phyloP scores from a whole-genome alignment of 2,797 vertebrate species.

The Takifugu rubripes region DNA sequence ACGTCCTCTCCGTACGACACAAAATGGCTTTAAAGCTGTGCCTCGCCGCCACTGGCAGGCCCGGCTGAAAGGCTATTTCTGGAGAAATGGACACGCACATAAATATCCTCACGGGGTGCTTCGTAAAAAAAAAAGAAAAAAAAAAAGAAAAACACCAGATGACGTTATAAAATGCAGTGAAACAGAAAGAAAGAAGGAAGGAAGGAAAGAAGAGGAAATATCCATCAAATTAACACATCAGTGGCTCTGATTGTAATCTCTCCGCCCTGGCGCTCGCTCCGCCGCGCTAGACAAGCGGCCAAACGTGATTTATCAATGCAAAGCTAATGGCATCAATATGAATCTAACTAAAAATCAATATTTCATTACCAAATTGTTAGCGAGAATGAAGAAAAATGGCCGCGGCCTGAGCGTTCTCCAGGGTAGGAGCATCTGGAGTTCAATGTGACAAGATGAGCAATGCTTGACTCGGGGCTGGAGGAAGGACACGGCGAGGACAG shows the following conservation, averaged over 20 bases:
- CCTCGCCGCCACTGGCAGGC: conserved; percentile 62
- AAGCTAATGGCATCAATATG: conserved; percentile 99
- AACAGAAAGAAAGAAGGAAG: conserved; percentile 83
- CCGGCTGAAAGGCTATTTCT: conserved; percentile 70
- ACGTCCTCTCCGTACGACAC: conserved; percentile 66
- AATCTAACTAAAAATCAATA: conserved; percentile 99
- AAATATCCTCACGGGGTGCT: conserved; percentile 75
- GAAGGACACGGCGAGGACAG: conserved; percentile 97
- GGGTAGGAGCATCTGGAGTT: conserved; percentile 99
- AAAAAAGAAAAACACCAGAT: conserved; percentile 50
- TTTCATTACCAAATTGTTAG: conserved; percentile 99
- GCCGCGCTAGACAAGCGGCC: conserved; percentile 74
- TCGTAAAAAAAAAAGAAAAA: conserved; percentile 67
- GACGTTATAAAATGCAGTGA: conserved; percentile 79
- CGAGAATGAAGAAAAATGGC: conserved; percentile 99
- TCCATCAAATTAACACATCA: conserved; percentile 99
- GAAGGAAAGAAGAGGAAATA: conserved; percentile 78
- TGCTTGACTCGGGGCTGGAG: conserved; percentile 90
- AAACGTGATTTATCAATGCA: conserved; percentile 98
- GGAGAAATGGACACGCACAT: conserved; percentile 75
- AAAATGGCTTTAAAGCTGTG: conserved; percentile 67
- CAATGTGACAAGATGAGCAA: conserved; percentile 99
- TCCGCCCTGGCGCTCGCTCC: conserved; percentile 79
- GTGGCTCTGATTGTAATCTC: conserved; percentile 98
- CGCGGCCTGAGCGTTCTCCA: conserved; percentile 89